Evolutionary conservation across 1,140 invertebrate genomes (phyloP).

Genomic region (Drosophila fuyamai): DNA sequence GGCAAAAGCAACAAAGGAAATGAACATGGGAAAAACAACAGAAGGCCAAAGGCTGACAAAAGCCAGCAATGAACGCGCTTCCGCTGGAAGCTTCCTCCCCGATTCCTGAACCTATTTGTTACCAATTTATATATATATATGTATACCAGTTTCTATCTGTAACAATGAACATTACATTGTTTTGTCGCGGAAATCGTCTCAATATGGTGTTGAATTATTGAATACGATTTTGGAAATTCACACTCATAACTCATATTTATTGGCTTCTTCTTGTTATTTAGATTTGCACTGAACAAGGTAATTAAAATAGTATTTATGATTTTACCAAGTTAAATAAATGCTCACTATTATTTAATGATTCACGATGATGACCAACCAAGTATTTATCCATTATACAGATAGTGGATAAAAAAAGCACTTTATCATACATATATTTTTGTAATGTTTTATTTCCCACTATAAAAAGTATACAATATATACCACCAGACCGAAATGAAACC

Average conservation of each 20-base stretch:
- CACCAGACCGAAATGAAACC: neutral
- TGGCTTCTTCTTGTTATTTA: neutral
- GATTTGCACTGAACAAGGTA: neutral
- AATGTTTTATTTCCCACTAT: too few species aligned
- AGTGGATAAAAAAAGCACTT: neutral
- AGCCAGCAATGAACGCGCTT: conserved; percentile 68
- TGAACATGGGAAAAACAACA: conserved; percentile 21
- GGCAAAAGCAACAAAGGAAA: conserved; percentile 19
- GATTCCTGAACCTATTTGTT: conserved; percentile 72
- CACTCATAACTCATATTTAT: neutral
- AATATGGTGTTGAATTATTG: conserved; percentile 45
- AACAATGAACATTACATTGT: neutral
- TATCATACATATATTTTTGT: neutral
- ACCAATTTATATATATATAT: conserved; percentile 57
- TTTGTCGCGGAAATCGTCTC: conserved; percentile 50
- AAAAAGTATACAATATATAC: conserved; percentile 1
- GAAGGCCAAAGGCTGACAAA: conserved; percentile 47
- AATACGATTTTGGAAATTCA: conserved; percentile 10
- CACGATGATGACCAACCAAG: too few species aligned
- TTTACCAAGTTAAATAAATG: too few species aligned
- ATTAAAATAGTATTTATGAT: neutral
- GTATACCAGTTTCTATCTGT: neutral
- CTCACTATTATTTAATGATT: too few species aligned
- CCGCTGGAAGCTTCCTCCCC: conserved; percentile 45
- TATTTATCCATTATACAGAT: too few species aligned